Conservation (phyloP, 1,140 invertebrate species). For the Pectinophora gossypiella region DNA sequence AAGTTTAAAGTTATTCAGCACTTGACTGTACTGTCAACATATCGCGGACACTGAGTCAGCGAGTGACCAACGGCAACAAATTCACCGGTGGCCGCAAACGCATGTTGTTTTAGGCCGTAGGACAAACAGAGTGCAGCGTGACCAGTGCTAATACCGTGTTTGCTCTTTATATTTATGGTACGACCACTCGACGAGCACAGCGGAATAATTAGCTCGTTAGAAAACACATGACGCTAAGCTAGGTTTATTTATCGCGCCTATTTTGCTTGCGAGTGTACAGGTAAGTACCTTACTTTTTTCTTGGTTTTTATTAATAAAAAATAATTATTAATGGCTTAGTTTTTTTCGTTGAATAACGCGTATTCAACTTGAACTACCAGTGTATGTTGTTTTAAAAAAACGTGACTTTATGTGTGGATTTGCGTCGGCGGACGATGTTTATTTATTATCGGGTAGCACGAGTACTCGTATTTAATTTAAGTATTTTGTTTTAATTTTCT, state of each 20-base stretch:
- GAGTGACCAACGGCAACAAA: constrained; percentile 49
- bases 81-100: constrained; percentile 61
- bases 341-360: no score
- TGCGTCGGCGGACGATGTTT: no score
- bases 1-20: not conserved
- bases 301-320: no score
- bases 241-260: not conserved
- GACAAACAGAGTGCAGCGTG: constrained; percentile 57
- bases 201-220: constrained; percentile 71
- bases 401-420: no score
- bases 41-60: constrained; percentile 51
- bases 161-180: constrained; percentile 66
- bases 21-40: not conserved
- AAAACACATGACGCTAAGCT: constrained; percentile 21
- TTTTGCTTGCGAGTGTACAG: not conserved
- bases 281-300: no score
- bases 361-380: no score
- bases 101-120: constrained; percentile 70
- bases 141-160: constrained; percentile 66
- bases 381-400: no score
- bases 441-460: no score
- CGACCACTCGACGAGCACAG: constrained; percentile 43
- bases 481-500: no score
- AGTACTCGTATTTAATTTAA: no score
- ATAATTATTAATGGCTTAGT: no score